Percentiles rank a stretch among this genome's conserved stretches.
These are phyloP conservation scores for Corydoras maculifer DNA, from an alignment of 2,113 vertebrate genomes.

Conservation along the genomic window DNA sequence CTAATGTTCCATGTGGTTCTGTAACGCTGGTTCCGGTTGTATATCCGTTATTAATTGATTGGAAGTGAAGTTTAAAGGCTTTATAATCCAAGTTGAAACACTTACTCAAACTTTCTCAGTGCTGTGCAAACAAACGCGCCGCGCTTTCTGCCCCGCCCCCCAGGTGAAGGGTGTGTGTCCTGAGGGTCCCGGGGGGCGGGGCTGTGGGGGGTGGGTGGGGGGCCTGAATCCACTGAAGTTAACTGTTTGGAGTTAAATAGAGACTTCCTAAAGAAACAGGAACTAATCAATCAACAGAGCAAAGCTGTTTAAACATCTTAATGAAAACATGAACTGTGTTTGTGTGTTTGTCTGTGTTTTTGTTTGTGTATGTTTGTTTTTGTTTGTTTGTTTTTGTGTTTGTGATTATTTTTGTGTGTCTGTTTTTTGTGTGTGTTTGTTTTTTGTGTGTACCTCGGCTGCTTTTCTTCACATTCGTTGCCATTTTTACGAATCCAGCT, in stretches of 20 bases:
- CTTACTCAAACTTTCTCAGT: conserved; percentile 57
- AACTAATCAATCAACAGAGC: neutral
- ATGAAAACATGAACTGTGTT: neutral
- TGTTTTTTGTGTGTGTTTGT: neutral
- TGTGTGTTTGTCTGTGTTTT: no score
- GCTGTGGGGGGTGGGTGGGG: neutral
- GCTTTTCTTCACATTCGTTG: neutral
- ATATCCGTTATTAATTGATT: no score
- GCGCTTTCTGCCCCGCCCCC: neutral
- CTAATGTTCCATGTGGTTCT: no score
- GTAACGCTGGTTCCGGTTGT: no score
- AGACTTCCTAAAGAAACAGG: neutral
- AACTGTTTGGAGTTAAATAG: neutral
- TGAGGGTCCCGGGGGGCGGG: neutral
- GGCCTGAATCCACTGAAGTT: neutral
- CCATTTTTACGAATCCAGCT: conserved; percentile 13
- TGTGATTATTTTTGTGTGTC: no score
- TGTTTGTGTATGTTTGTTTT: no score
- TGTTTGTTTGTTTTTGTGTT: no score
- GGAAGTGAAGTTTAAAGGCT: no score
- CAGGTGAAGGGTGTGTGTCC: neutral
- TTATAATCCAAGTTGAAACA: neutral
- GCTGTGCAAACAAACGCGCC: conserved; percentile 38
- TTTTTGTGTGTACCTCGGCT: neutral
- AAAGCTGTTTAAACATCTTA: neutral